phyloP scores from a whole-genome alignment of 2,113 vertebrate genomes.

The Ciconia boyciana region DNA sequence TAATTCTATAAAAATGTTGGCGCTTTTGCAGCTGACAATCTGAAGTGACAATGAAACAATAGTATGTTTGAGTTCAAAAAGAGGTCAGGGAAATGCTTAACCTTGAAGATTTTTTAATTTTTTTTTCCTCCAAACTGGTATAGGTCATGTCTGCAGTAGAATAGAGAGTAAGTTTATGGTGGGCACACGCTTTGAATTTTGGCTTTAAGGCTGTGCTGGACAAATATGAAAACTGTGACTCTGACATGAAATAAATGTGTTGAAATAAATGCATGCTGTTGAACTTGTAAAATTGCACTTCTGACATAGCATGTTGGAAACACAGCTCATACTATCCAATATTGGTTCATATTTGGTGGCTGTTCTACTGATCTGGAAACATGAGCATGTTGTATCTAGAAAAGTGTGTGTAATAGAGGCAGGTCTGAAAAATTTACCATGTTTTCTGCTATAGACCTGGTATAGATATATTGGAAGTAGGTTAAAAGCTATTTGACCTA shows the following conservation, averaged over 20 bases:
- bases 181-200: background rate
- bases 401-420: background rate
- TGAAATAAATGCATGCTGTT: background rate
- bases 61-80: background rate
- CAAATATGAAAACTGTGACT: background rate
- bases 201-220: background rate
- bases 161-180: background rate
- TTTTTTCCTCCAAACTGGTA: background rate
- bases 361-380: background rate
- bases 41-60: background rate
- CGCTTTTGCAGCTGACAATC: background rate
- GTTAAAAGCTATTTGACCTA: background rate
- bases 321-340: rapidly evolving
- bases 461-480: background rate
- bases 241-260: background rate
- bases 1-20: background rate
- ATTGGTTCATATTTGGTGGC: rapidly evolving
- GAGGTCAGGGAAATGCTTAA: background rate
- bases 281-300: background rate
- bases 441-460: background rate
- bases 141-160: background rate
- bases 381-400: background rate
- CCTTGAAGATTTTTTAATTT: background rate
- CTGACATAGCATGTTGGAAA: rapidly evolving
- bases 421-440: background rate